These are phyloP conservation scores for Drosophila demipolita DNA, from an alignment of 2,888 invertebrate species.

Conservation along the genomic window DNA sequence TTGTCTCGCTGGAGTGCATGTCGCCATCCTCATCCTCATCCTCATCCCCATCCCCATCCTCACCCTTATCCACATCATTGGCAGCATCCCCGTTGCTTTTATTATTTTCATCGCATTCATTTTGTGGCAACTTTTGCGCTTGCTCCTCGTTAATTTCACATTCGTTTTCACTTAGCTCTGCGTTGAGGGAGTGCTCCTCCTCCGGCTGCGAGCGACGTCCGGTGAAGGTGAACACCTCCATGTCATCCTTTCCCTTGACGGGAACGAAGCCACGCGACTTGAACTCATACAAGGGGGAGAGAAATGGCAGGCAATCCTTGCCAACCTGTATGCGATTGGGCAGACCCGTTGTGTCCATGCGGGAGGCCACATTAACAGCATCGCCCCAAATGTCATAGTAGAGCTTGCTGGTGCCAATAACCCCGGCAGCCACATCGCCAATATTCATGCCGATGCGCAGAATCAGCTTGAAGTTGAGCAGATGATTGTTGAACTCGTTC, in stretches of 20 bases:
- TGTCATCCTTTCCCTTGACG: constrained; percentile 98
- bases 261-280: constrained; percentile 97
- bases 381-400: constrained; percentile 99
- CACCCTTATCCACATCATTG: background rate
- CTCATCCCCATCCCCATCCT: constrained; percentile 6
- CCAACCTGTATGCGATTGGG: constrained; percentile 93
- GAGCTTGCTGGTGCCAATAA: constrained; percentile 97
- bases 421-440: constrained; percentile 98
- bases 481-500: constrained; percentile 94
- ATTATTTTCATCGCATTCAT: background rate
- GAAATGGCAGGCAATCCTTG: constrained; percentile 89
- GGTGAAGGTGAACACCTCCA: constrained; percentile 93
- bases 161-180: background rate
- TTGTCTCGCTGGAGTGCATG: constrained; percentile 69
- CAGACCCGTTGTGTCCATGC: constrained; percentile 99
- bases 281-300: constrained; percentile 92
- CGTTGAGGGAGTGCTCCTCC: background rate
- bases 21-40: constrained; percentile 58
- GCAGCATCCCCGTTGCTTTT: background rate
- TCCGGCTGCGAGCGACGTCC: constrained; percentile 58
- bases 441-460: constrained; percentile 95
- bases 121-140: constrained; percentile 4
- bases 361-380: constrained; percentile 97
- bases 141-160: constrained; percentile 11
- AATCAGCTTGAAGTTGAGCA: constrained; percentile 95